Evolutionary conservation across 2,113 vertebrate species (phyloP), one percentile per base, ranked within the genome.

Genomic region (Oriolus oriolus): DNA sequence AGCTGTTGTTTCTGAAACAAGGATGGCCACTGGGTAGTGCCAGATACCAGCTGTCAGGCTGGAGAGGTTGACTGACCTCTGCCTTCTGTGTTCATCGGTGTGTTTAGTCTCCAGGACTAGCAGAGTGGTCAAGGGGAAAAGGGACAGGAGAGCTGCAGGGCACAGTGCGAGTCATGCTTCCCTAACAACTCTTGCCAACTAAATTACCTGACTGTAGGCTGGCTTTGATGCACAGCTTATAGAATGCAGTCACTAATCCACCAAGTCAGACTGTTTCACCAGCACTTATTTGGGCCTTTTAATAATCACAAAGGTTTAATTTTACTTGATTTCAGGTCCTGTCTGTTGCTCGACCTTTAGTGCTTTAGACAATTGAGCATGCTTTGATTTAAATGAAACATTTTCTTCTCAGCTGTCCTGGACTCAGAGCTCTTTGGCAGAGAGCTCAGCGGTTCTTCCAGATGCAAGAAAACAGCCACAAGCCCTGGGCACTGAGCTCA

Each of bases 91-190:
- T 1, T 17, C 33, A 10, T 8, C 0, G 7, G 7, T 33, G 33
- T 33, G 68, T 19, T 66, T 5, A 10, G 7, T 10, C 17, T 27
- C 11, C 69, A 49, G 57, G 4, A 1, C 11, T 11, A 30, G 56
- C 49, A 31, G 41, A 57, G n/a, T 5, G 3, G 30, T 19, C 42
- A 20, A 26, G 47, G 65, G 60, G 47, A 45, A 4, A 35, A 37
- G 77, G 65, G 33, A 19, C 16, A 28, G 87, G 52, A 71, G n/a
- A 66, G 52, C 74, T 50, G 65, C 4, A 18, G 44, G 84, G 54
- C 71, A 9, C 7, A 6, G 47, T 5, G 65, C 0, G 3, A 35
- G 39, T 6, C 15, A 21, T 9, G 66, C 70, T 52, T 23, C 2
- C 2, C 45, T 73, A 41, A 60, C 66, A 39, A 8, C 49, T 71